These are phyloP conservation scores for Triops cancriformis DNA, from an alignment of 1,140 invertebrate genomes.

Conservation along the genomic window DNA sequence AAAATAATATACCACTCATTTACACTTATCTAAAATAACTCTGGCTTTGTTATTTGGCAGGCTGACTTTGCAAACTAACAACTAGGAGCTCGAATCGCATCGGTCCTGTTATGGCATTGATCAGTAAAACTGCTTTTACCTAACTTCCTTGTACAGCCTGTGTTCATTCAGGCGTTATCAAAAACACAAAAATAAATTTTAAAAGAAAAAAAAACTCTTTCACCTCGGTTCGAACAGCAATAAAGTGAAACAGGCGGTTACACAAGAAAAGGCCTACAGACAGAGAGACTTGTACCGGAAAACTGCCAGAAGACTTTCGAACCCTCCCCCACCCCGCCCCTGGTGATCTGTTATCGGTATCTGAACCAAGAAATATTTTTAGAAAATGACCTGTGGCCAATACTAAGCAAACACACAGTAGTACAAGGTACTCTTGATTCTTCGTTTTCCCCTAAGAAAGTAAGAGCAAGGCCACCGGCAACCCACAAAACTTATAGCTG, in stretches of 20 bases:
- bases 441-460: background rate
- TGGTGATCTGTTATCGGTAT: no score
- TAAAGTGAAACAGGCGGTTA: background rate
- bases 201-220: no score
- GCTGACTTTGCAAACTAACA: conserved; percentile 13
- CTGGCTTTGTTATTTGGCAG: conserved; percentile 13
- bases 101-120: background rate
- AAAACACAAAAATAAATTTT: no score
- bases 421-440: background rate
- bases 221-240: no score
- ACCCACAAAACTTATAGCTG: conserved; percentile 3
- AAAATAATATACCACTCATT: background rate
- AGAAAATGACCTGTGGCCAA: no score
- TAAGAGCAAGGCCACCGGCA: conserved; percentile 3
- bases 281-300: background rate
- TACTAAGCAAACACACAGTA: background rate
- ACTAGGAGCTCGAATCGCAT: background rate
- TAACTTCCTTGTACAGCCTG: background rate
- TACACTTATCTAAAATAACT: conserved; percentile 7
- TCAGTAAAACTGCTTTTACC: background rate
- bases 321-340: no score
- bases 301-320: background rate
- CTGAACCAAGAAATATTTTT: no score
- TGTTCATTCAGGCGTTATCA: background rate
- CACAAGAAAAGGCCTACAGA: background rate